Evolutionary conservation across 2,797 vertebrate species (phyloP).

Genomic region (Pseudochirops cupreus): DNA sequence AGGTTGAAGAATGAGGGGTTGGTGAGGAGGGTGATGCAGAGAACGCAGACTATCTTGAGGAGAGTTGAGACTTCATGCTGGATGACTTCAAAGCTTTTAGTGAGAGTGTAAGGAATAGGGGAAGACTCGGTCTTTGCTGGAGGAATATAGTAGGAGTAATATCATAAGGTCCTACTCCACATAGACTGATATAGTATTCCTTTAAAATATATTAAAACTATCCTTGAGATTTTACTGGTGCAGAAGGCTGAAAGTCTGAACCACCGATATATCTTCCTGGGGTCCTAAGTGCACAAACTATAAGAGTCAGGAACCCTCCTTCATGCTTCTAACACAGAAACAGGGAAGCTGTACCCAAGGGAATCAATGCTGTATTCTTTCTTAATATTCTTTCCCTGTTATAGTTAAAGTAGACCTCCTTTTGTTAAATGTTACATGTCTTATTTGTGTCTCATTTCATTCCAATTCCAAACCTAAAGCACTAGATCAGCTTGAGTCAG

Average conservation of each 20-base stretch:
- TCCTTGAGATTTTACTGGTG: not conserved
- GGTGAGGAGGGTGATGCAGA: not conserved
- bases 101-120: not conserved
- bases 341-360: not conserved
- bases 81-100: not conserved
- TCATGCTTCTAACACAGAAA: not conserved
- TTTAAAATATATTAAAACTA: not conserved
- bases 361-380: not conserved
- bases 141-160: not conserved
- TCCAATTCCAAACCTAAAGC: not conserved
- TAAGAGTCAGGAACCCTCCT: not conserved
- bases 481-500: not conserved
- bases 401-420: not conserved
- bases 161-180: not conserved
- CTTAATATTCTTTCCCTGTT: not conserved
- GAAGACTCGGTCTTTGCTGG: not conserved
- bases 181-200: not conserved
- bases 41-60: not conserved
- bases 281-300: not conserved
- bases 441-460: not conserved
- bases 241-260: not conserved
- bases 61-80: not conserved
- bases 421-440: not conserved
- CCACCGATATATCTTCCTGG: not conserved
- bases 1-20: not conserved